Evolutionary conservation across 1,140 invertebrate species (phyloP), one percentile per base, ranked within the genome.

Genomic region (Diachasma alloeum): DNA sequence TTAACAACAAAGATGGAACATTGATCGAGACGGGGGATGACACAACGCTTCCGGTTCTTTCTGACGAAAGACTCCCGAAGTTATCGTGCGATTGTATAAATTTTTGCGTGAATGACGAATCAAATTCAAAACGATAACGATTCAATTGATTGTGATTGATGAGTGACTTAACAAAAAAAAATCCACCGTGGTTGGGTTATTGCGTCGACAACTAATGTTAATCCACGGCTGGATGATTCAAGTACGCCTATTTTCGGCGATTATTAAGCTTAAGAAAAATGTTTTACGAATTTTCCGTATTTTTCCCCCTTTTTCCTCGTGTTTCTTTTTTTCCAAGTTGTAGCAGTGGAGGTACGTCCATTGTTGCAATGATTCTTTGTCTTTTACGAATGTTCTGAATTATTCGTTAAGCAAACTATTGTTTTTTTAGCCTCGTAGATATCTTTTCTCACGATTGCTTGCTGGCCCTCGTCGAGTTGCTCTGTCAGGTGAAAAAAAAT

Each of bases 331-430:
- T 78, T 77, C 77, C 72, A 39, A 72, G 46, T 66, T 73, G 39
- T 75, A 39, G 68, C 80, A 84, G 85, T 89, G 85, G 90, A 90
- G 86, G 88, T 91, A 90, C 84, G 79, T 84, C 83, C 83, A 81
- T 59, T 78, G 81, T 84, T 87, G 83, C 86, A 87, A 86, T 44
- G 26, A 46, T 90, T 88, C 71, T 42, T 70, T 84, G 77, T 85
- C 88, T 88, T 87, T 69, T 66, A 37, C 36, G 68, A 66, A 44
- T 44, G 31, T 53, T 71, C 74, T 46, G 17, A 42, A 66, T 66
- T 46, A 66, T 72, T 72, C 53, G 37, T 68, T 73, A 68, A 48
- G 42, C 36, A 68, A 72, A 63, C 31, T 68, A 72, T 72, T 69
- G 72, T 59, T 77, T 46, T 31, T 19, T 84, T 82, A 67, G 53